Evolutionary conservation across 2,113 vertebrate genomes (phyloP).

Genomic region (Callocephalon fimbriatum): DNA sequence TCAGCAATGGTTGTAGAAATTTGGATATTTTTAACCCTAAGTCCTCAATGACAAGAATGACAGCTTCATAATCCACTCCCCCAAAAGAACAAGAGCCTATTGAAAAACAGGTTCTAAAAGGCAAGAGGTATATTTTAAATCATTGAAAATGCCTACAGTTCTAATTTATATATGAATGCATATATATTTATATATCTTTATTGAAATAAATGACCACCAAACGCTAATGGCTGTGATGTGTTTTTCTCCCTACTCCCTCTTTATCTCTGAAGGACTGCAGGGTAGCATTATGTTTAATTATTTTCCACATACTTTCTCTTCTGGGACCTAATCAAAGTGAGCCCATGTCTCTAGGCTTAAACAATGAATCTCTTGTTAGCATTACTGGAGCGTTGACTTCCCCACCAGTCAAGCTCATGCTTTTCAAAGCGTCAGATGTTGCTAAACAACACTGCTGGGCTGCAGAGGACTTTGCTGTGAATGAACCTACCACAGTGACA

Average conservation of each 20-base stretch:
- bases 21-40: neutral
- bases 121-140: neutral
- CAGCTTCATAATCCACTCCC: neutral
- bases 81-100: neutral
- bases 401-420: neutral
- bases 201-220: neutral
- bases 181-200: neutral
- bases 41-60: neutral
- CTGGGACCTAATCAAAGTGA: constrained; percentile 15
- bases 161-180: neutral
- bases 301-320: neutral
- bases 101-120: neutral
- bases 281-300: neutral
- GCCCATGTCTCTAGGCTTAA: neutral
- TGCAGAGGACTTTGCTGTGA: neutral
- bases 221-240: neutral
- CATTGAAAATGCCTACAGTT: neutral
- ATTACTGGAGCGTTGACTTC: neutral
- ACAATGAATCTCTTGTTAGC: neutral
- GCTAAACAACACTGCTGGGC: neutral
- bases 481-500: neutral
- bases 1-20: neutral
- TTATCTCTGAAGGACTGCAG: neutral
- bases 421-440: neutral
- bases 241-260: neutral